These are phyloP conservation scores for Maccullochella peelii DNA, from an alignment of 2,113 vertebrate genomes.

Conservation along the genomic window DNA sequence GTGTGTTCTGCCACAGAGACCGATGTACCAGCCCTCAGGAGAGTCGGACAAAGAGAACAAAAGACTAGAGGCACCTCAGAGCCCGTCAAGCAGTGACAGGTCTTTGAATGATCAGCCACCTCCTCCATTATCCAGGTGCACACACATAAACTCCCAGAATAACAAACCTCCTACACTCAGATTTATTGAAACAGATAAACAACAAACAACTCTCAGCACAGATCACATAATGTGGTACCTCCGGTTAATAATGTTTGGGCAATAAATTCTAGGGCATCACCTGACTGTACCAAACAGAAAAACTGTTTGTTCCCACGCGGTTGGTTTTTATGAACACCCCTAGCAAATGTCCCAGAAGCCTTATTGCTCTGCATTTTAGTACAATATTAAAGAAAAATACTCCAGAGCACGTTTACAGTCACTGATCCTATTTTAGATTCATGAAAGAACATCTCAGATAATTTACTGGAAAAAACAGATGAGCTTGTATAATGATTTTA, in stretches of 20 bases:
- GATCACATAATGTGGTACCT: neutral
- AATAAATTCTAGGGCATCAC: conserved; percentile 14
- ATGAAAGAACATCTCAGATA: conserved; percentile 17
- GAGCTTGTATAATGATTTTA: neutral
- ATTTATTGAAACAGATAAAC: neutral
- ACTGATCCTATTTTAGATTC: neutral
- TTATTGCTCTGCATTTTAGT: neutral
- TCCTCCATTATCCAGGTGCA: conserved; percentile 87
- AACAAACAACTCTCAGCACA: conserved; percentile 3
- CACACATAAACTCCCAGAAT: neutral
- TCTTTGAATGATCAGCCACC: conserved; percentile 89
- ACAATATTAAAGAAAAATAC: conserved; percentile 2
- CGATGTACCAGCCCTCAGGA: conserved; percentile 95
- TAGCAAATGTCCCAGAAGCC: neutral
- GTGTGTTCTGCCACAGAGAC: conserved; percentile 77
- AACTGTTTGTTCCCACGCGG: conserved; percentile 44
- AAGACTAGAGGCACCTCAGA: conserved; percentile 89
- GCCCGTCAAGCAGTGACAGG: conserved; percentile 94
- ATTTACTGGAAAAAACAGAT: conserved; percentile 8
- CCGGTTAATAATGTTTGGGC: neutral
- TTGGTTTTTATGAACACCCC: conserved; percentile 31
- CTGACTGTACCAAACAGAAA: conserved; percentile 43
- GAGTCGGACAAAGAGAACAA: conserved; percentile 99
- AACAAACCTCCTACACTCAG: neutral
- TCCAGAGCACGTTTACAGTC: neutral